Evolutionary conservation across 2,888 invertebrate genomes (phyloP), one percentile per base, ranked within the genome.

Genomic region (Latheticus oryzae): DNA sequence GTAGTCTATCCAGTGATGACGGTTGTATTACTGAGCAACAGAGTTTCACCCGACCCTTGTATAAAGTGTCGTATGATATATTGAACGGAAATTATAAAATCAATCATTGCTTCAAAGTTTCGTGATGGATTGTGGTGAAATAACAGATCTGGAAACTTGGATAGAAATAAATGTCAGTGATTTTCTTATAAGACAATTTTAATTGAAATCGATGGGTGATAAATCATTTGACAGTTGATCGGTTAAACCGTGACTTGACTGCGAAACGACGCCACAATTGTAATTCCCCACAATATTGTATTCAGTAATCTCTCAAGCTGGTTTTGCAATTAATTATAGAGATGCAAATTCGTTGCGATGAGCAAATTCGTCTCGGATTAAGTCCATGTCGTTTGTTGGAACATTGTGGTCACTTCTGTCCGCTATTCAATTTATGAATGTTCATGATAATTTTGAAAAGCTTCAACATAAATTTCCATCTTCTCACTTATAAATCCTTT

Each of bases 361-460:
- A 57, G 59, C 60, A 61, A 58, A 62, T 62, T 61, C 57, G 47
- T 61, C 59, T 60, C 55, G 63, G 64, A 66, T 66, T 66, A 64
- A 52, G 30, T 26, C 40, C 37, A 17, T 58, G 53, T 35, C 35
- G 45, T 38, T 45, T 32, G 28, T 24, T n/a, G 63, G 60, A 62
- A 62, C 62, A 65, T 43, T 60, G 56, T 54, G 65, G 60, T 55
- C 59, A 63, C 51, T 56, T n/a, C n/a, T 55, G 50, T 54, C 42
- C 58, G 35, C 26, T 23, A 57, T 48, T 59, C 60, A 59, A 62
- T 64, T 64, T 62, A 65, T 60, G 62, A 43, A 35, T 48, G 43
- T 52, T 54, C 37, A 5, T 37, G 43, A 11, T 15, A 26, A 43
- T 43, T 12, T 17, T 7, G 24, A 24, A 13, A 42, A 13, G 15